Evolutionary conservation across 2,797 vertebrate genomes (phyloP), one percentile per base, ranked within the genome.

Genomic region (Pangasius mekongensis): DNA sequence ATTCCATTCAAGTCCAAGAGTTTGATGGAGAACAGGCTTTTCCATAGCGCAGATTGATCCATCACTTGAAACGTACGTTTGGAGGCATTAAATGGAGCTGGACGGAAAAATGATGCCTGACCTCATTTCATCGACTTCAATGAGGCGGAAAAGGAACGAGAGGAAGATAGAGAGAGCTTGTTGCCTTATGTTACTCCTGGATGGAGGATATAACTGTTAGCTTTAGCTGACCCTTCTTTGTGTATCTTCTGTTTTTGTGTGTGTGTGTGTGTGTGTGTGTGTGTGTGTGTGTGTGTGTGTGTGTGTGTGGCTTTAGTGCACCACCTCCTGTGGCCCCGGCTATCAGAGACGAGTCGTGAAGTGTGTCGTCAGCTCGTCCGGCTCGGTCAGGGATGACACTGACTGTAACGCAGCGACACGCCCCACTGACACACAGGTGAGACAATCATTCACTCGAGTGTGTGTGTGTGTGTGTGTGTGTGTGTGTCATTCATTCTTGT

Each of bases 281-380:
- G 22, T 82, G 62, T 76, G 74, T 77, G 56, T 86, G 60, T 56
- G 84, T 83, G 66, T 86, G 69, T 87, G 85, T 69, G 81, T 77
- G 49, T 83, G 71, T 84, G 93, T 91, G 24, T 80, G 64, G 52
- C 77, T 88, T 82, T 93, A 99, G 99, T 99, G 99, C 96, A 98
- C 98, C 6, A 95, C 95, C 89, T 97, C 97, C 11, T 99, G 99
- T 93, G 98, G 98, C 74, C 97, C 96, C 86, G 98, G 99, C 81
- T 99, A 99, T 94, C 98, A 99, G 93, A 97, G 97, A 95, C 96
- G 99, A 93, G 97, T 96, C 0, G 98, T 99, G 93, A 99, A 98
- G 92, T 99, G 99, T 93, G 94, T 99, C 24, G 95, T 98, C 77
- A 97, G 98, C 71, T 95, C 97, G 54, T 98, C 98, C 0, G 77